Base-by-base conservation (phyloP, 2,113 vertebrate genomes). In the Sorex araneus region DNA sequence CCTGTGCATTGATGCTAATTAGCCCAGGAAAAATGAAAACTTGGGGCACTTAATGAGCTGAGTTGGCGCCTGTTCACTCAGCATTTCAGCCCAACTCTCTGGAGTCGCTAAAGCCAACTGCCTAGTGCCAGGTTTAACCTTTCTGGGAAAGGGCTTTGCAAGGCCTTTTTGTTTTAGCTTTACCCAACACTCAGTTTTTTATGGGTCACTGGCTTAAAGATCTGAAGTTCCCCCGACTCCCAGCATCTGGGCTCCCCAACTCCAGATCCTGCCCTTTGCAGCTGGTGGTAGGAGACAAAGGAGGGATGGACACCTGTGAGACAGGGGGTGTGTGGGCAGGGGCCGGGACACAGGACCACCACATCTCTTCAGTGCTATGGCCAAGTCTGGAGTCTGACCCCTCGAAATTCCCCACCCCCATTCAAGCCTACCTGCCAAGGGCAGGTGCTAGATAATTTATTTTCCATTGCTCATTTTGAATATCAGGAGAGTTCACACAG, bases 1-100 rank as follows among this genome's bases (percentile, higher is more conserved):
- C 89, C 63, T 10, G 10, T 2, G 16, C 19, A 25, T 75, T 84
- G 23, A n/a, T 93, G 92, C 95, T 91, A 95, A 27, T 95, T 91
- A 95, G 80, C 84, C 70, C 71, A 70, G 79, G 78, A 84, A 86
- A 47, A 89, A 93, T 89, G 94, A 92, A 92, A 95, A 95, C 73
- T 90, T 71, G 6, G 77, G 84, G 73, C 89, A 91, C 85, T 84
- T 93, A 93, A 96, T 95, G 94, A 96, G 94, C 93, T 92, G 87
- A 75, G 76, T 50, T 93, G 83, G 64, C 94, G 70, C 84, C 91
- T 94, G 89, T 92, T 94, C 85, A 79, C 54, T 90, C 57, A 40
- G 80, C 73, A 36, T 32, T 85, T 70, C 32, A 71, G 66, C 74
- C 54, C 1, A 1, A 7, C 0, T 60, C 87, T 83, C 82, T 73